Evolutionary conservation across 2,113 vertebrate genomes (phyloP), one percentile per base, ranked within the genome.

Genomic region (Rhombomys opimus): DNA sequence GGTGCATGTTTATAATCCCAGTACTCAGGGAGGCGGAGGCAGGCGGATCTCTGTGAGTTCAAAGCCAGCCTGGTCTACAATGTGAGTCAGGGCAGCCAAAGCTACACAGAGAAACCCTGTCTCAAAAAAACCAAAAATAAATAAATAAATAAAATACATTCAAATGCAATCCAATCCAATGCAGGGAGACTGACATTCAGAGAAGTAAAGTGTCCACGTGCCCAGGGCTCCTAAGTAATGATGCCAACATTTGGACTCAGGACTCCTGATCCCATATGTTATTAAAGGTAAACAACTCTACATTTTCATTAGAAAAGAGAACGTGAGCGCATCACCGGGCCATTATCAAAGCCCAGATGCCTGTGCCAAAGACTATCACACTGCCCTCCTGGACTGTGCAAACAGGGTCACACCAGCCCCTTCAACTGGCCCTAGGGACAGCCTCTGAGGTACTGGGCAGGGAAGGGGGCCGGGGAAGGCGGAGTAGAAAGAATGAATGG

Each of bases 321-420:
- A 12, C 15, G 20, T 15, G 32, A 23, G 15, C 32, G n/a, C 5
- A 99, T 96, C 99, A 99, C 98, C 99, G 99, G 90, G 98, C 99
- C 30, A 99, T 99, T 99, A 99, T 99, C 98, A 99, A 99, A 97
- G 99, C 99, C 92, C 99, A 99, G 98, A 99, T 86, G 98, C 99
- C 57, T 99, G 99, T 54, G 99, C 99, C 97, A 99, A 99, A 98
- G 99, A 99, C 96, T 99, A 99, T 97, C 99, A 99, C 97, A 99
- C 99, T 0, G 99, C 99, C 87, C 97, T 99, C 84, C 98, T 99
- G 95, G 99, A 99, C 96, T 99, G 99, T 91, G 99, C 99, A 65
- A 99, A 99, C 98, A 99, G 99, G 98, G 99, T 99, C 15, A 99
- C 98, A 59, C 99, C 99, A 41, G 95, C 97, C 1, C 99, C 99